Evolutionary conservation across 2,888 invertebrate genomes (phyloP), one percentile per base, ranked within the genome.

Genomic region (Meloe dianella): DNA sequence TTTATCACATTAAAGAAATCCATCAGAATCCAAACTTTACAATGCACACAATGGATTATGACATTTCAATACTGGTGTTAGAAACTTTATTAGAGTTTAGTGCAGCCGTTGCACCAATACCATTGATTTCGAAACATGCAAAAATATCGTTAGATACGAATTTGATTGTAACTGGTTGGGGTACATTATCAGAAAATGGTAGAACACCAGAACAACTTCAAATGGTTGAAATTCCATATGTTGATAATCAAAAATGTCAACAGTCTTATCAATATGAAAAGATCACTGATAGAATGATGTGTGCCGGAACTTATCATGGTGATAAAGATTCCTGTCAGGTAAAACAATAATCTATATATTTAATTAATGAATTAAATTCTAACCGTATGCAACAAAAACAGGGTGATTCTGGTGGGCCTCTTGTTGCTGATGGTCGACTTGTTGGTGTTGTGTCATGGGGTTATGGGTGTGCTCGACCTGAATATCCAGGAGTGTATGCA

Each of bases 241-340:
- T 71, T 27, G 41, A 58, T n/a, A 51, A 60, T 6, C 2, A 47
- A 30, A 9, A 32, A n/a, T 68, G 70, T 57, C 64, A 69, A 57
- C 27, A 57, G 20, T 63, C 61, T 0, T 76, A 73, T 27, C 17
- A 20, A n/a, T 14, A 65, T 22, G 61, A 63, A 8, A 57, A 30
- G 1, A 58, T 77, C 2, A 75, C 71, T 6, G 38, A 66, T 0
- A 65, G 72, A 8, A 78, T 78, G 78, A 64, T 78, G 57, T 78
- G 78, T 63, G 78, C 78, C 58, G 77, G 78, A 20, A 73, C 71
- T 41, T 63, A 68, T 17, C 63, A 70, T 32, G 74, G 74, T 38
- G 77, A 75, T 61, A 77, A 75, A 64, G 78, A 78, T 57, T 72
- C 77, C 12, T 78, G 78, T 61, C 71, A 71, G 70, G 77, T 74